A percentile compares a stretch with the other conserved stretches of the same genome.
phyloP scores from a whole-genome alignment of 1,140 invertebrate genomes.

The Drosophila seguyi region DNA sequence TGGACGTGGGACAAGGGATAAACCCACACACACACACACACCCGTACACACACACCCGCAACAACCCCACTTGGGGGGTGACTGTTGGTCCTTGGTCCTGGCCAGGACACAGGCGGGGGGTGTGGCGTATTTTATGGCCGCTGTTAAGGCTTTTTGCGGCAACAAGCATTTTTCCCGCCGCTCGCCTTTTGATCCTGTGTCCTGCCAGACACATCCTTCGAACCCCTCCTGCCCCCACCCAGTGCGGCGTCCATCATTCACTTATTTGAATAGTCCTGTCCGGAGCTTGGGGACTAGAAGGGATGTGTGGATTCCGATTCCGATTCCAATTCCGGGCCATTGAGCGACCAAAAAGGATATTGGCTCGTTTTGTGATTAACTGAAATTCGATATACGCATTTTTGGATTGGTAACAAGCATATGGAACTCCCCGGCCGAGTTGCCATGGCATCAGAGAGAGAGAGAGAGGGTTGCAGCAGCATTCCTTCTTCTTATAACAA shows the following conservation, averaged over 20 bases:
- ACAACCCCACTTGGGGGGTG: slow-evolving; percentile 28
- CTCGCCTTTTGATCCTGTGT: slow-evolving; percentile 59
- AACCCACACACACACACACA: slow-evolving; percentile 13
- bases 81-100: slow-evolving; percentile 50
- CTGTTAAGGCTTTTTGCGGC: slow-evolving; percentile 64
- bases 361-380: slow-evolving; percentile 52
- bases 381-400: slow-evolving; percentile 51
- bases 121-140: slow-evolving; percentile 75
- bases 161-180: slow-evolving; percentile 47
- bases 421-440: slow-evolving; percentile 17
- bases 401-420: slow-evolving; percentile 33
- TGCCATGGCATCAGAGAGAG: too few relatives aligned
- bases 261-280: slow-evolving; percentile 52
- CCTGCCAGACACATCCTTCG: slow-evolving; percentile 16
- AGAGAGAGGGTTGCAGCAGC: slow-evolving; percentile 3
- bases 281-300: not conserved
- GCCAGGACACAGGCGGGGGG: slow-evolving; percentile 11
- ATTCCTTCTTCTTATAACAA: not conserved
- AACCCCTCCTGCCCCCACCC: not conserved
- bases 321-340: slow-evolving; percentile 32
- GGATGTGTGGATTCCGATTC: slow-evolving; percentile 4
- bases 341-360: slow-evolving; percentile 32
- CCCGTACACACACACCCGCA: slow-evolving; percentile 8
- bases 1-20: slow-evolving; percentile 71
- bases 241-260: slow-evolving; percentile 37